Evolutionary conservation across 2,797 vertebrate species (phyloP).

Genomic region (Antrozous pallidus): DNA sequence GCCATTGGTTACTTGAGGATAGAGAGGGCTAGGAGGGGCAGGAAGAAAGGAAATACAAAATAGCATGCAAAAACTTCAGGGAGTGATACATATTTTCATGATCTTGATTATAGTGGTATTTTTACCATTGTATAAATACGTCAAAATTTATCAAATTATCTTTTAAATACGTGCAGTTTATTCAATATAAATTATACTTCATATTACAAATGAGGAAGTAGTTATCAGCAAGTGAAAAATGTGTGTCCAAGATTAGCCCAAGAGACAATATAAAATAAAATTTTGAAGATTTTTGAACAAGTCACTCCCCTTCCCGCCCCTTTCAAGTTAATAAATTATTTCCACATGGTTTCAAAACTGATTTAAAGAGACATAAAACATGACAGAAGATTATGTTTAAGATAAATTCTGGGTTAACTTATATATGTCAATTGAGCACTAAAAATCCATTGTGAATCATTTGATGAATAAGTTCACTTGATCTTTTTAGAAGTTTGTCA

Average conservation of each 20-base stretch:
- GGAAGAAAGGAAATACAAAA: not conserved
- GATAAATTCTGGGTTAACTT: not conserved
- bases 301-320: not conserved
- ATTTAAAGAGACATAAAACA: not conserved
- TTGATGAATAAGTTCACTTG: not conserved
- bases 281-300: not conserved
- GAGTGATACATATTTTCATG: not conserved
- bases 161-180: not conserved
- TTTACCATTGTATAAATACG: not conserved
- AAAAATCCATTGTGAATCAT: not conserved
- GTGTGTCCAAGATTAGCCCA: not conserved
- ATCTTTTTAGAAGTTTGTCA: constrained; percentile 2
- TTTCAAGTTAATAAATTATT: constrained; percentile 4
- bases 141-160: not conserved
- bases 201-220: not conserved
- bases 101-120: not conserved
- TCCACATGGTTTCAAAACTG: not conserved
- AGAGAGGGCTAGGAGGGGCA: not conserved
- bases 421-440: not conserved
- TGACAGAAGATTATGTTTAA: not conserved
- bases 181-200: not conserved
- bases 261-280: not conserved
- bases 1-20: not conserved
- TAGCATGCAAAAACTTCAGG: not conserved
- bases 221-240: not conserved